A percentile compares a stretch with the other conserved stretches of the same genome.
These are phyloP conservation scores for Frieseomelitta varia DNA, from an alignment of 1,140 invertebrate genomes.

Conservation along the genomic window DNA sequence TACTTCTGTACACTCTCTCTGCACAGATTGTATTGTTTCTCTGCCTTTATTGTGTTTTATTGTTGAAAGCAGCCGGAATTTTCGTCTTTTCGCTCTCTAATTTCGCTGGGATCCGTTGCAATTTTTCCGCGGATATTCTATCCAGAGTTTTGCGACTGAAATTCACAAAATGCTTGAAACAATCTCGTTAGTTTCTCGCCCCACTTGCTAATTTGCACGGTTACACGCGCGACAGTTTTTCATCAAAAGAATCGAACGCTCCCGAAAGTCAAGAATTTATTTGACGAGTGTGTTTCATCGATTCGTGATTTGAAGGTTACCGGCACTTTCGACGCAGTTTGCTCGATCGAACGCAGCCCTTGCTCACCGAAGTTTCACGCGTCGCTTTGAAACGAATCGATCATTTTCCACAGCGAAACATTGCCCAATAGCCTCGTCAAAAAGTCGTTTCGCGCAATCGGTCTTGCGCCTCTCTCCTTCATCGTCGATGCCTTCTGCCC, in stretches of 20 bases:
- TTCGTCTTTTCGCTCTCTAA: not conserved
- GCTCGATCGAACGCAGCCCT: conserved; percentile 4
- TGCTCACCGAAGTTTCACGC: not conserved
- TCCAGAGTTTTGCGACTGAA: not conserved
- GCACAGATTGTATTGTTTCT: not conserved
- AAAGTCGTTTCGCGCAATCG: conserved; percentile 8
- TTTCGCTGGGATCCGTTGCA: not conserved
- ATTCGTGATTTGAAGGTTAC: not conserved
- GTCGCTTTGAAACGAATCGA: not conserved
- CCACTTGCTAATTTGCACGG: too few species aligned
- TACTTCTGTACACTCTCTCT: too few species aligned
- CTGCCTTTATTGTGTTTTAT: not conserved
- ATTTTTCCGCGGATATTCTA: not conserved
- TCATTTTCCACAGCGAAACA: not conserved
- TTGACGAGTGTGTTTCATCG: not conserved
- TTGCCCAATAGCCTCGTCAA: not conserved
- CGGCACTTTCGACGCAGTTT: not conserved
- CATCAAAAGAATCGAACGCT: too few species aligned
- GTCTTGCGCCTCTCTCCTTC: not conserved
- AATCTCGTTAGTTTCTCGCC: too few species aligned
- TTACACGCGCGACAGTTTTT: too few species aligned
- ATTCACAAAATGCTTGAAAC: not conserved
- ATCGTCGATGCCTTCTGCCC: not conserved
- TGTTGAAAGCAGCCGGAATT: too few species aligned
- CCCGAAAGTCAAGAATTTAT: too few species aligned